These are phyloP conservation scores for Hiodon alosoides DNA, from an alignment of 2,113 vertebrate genomes.

Conservation along the genomic window DNA sequence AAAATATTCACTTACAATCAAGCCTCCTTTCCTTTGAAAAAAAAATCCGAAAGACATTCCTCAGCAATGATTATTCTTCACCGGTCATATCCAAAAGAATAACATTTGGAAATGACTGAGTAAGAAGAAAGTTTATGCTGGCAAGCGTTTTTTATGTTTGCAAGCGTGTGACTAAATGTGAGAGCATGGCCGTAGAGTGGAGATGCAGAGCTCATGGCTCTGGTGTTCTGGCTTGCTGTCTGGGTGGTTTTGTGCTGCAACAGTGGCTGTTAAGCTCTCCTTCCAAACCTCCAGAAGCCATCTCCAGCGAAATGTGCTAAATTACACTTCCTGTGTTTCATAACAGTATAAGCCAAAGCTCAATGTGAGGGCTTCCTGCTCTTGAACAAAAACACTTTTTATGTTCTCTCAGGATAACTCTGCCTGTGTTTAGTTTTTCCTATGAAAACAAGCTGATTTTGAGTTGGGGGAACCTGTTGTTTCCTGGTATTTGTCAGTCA, in stretches of 20 bases:
- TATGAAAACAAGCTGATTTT: constrained; percentile 46
- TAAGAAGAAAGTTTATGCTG: too few species aligned
- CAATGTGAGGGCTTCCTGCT: constrained; percentile 41
- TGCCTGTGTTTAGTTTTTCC: constrained; percentile 48
- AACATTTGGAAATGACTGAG: too few species aligned
- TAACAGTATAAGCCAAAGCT: constrained; percentile 29
- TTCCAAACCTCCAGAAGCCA: constrained; percentile 17
- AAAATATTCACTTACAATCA: too few species aligned
- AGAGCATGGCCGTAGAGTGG: too few species aligned
- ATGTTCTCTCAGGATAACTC: constrained; percentile 42
- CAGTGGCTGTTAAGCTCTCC: neutral
- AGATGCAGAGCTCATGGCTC: too few species aligned
- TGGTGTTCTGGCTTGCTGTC: neutral
- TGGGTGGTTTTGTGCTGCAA: neutral
- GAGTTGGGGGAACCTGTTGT: constrained; percentile 35
- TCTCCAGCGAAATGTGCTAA: constrained; percentile 27
- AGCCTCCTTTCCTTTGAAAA: too few species aligned
- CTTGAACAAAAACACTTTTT: constrained; percentile 49
- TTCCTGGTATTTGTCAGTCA: constrained; percentile 56
- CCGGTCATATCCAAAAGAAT: too few species aligned
- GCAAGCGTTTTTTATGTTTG: too few species aligned
- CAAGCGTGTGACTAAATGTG: too few species aligned
- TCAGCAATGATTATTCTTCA: too few species aligned
- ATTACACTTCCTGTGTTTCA: constrained; percentile 42
- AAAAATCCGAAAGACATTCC: too few species aligned